Evolutionary conservation across 2,797 vertebrate genomes (phyloP), one percentile per base, ranked within the genome.

Genomic region (Taeniopygia guttata): DNA sequence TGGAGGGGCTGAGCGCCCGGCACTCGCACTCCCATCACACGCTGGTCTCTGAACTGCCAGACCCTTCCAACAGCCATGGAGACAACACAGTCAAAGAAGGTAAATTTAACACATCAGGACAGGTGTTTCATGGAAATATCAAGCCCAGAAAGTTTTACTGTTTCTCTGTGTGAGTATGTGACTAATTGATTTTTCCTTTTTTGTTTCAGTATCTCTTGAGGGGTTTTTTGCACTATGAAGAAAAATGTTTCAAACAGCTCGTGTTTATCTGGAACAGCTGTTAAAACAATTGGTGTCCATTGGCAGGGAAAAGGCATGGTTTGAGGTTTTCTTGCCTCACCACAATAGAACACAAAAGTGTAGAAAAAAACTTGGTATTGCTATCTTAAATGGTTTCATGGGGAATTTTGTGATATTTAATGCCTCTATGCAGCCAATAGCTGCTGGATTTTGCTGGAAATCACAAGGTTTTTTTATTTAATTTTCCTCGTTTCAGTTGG

Each of bases 1-100:
- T 98, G 78, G 99, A 99, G 96, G 99, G 98, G 93, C 97, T 99
- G 94, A 98, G 99, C 2, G 97, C 98, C 51, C 98, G 99, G 85
- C 99, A 99, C 95, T 99, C 99, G 0, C 99, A 99, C 74, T 99
- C 99, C 1, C 99, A 99, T 66, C 99, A 99, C 89, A 99, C 99
- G 0, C 97, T 99, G 91, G 98, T 99, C 79, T 97, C 98, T 17
- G 99, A 99, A 27, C 97, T 98, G 89, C 99, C 99, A 0, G 99
- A 99, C 96, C 99, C 99, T 95, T 98, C 99, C 38, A 99, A 99
- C 98, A 99, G 99, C 97, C 99, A 99, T 43, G 98, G 99, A 34
- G 99, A 99, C 21, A 99, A 99, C 96, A 98, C 98, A 1, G 98
- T 99, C 95, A 99, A 98, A 97, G 99, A 99, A 97, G 99, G 99